These are phyloP conservation scores for Prolemur simus DNA, from an alignment of 2,113 vertebrate species.

Conservation along the genomic window DNA sequence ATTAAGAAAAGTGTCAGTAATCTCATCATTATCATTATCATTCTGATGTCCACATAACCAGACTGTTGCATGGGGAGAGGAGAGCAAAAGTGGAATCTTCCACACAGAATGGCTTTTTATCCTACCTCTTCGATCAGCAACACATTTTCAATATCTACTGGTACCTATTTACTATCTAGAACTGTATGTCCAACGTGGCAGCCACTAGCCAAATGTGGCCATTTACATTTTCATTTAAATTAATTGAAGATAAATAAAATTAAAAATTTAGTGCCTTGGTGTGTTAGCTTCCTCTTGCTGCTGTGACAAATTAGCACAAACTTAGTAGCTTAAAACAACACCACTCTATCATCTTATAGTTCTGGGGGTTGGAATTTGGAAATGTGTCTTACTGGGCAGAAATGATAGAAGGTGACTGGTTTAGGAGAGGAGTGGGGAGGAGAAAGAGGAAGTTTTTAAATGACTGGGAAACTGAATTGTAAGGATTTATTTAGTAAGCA, in stretches of 20 bases:
- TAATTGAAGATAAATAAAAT: not conserved
- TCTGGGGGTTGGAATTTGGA: not conserved
- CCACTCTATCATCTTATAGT: not conserved
- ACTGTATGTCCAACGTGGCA: not conserved
- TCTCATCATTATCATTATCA: not conserved
- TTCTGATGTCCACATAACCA: not conserved
- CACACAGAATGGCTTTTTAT: not conserved
- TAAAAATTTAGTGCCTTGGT: not conserved
- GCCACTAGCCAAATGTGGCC: not conserved
- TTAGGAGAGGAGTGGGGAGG: not conserved
- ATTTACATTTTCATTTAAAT: not conserved
- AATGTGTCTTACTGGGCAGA: not conserved
- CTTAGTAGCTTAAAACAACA: not conserved
- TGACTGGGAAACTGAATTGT: not conserved
- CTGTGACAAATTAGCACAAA: not conserved
- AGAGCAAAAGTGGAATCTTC: not conserved
- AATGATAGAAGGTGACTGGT: not conserved
- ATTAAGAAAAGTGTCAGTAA: not conserved
- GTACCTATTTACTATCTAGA: not conserved
- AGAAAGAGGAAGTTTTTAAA: not conserved
- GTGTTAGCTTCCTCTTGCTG: not conserved
- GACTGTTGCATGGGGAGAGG: not conserved
- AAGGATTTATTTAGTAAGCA: constrained; percentile 35
- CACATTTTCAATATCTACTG: not conserved
- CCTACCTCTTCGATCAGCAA: not conserved